Conservation (phyloP, 2,888 invertebrate species). For the Parasteatoda lunata region DNA sequence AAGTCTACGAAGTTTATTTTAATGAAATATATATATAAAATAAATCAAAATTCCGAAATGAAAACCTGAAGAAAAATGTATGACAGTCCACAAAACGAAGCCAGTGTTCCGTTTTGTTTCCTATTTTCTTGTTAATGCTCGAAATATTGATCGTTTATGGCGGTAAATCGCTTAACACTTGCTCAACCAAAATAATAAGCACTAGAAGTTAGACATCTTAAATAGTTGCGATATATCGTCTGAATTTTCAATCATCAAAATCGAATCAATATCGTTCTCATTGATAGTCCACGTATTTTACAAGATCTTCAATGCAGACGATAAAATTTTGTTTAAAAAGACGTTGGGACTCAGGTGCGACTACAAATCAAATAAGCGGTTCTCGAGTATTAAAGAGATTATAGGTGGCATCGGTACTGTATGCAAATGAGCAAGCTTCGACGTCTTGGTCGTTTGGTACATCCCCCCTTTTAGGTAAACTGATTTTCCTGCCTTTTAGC, state of each 20-base stretch:
- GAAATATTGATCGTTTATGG: too few relatives aligned
- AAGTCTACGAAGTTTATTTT: too few relatives aligned
- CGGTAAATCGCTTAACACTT: too few relatives aligned
- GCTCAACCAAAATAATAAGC: too few relatives aligned
- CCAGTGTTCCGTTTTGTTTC: too few relatives aligned
- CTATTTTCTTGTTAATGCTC: too few relatives aligned
- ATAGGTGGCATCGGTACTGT: conserved; percentile 28
- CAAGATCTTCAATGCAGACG: conserved; percentile 18
- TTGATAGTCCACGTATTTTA: conserved; percentile 40
- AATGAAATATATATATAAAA: too few relatives aligned
- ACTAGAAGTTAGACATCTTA: neutral
- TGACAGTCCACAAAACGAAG: too few relatives aligned
- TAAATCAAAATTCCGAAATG: too few relatives aligned
- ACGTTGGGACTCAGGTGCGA: conserved; percentile 48
- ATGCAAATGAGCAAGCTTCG: conserved; percentile 38
- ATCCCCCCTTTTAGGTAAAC: conserved; percentile 24
- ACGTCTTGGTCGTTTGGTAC: neutral
- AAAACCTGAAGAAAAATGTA: too few relatives aligned
- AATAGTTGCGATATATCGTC: conserved; percentile 2
- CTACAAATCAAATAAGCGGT: conserved; percentile 63
- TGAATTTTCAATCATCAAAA: conserved; percentile 36
- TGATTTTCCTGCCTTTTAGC: conserved; percentile 47
- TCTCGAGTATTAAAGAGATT: conserved; percentile 59
- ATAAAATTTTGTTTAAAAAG: conserved; percentile 64
- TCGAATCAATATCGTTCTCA: conserved; percentile 54